These are phyloP conservation scores for Emydoidea blandingii DNA, from an alignment of 2,797 vertebrate genomes.

Conservation along the genomic window DNA sequence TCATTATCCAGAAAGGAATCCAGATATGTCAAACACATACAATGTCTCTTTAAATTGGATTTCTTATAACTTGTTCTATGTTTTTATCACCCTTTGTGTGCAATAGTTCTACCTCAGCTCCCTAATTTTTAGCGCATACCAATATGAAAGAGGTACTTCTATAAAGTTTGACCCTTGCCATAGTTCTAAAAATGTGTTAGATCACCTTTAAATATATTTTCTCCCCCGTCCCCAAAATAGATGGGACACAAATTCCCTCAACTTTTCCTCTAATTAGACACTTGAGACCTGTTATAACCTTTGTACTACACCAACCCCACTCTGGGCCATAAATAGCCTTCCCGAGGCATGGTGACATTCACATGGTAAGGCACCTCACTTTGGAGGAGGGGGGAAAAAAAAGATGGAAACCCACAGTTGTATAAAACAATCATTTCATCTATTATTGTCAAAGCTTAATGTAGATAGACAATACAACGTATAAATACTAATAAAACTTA, in stretches of 20 bases:
- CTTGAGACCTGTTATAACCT: neutral
- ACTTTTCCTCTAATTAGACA: neutral
- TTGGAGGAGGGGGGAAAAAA: neutral
- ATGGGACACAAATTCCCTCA: fast-evolving
- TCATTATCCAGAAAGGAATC: neutral
- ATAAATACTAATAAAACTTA: neutral
- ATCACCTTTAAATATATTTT: neutral
- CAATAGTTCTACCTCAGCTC: neutral
- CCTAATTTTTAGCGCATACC: neutral
- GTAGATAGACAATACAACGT: neutral
- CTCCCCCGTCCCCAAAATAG: neutral
- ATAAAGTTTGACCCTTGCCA: fast-evolving
- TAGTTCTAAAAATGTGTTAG: fast-evolving
- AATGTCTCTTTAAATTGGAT: fast-evolving
- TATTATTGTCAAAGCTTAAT: too few relatives aligned
- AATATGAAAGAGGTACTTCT: neutral
- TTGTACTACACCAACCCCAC: too few relatives aligned
- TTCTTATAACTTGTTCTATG: neutral
- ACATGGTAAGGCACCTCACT: neutral
- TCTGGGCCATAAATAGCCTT: neutral
- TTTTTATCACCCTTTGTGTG: fast-evolving
- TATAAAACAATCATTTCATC: too few relatives aligned
- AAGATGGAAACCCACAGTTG: too few relatives aligned
- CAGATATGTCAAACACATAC: neutral
- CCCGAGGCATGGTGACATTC: neutral